Evolutionary conservation across 2,113 vertebrate species (phyloP), one percentile per base, ranked within the genome.

Genomic region (Dipodomys ordii): DNA sequence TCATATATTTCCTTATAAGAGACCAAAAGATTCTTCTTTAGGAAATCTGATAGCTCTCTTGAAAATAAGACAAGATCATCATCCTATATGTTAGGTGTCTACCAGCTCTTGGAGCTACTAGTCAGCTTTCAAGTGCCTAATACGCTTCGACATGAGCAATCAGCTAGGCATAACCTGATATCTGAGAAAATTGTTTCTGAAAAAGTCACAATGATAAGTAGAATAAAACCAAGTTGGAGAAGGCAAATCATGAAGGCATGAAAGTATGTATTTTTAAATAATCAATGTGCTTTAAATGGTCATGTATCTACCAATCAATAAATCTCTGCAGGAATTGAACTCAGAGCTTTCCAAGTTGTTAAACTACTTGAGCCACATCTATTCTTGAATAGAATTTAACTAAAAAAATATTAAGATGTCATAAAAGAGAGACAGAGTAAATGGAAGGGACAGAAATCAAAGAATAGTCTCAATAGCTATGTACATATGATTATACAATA

Each of bases 381-480:
- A 18, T 87, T 93, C 30, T 76, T 92, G 27, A 89, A 72, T 32
- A 93, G 49, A 60, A 83, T 88, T 88, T 64, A 87, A 19, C 39
- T 49, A 94, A 77, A 12, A 12, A 82, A 69, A 39, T 4, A 88
- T 35, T 57, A 83, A 20, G 67, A 83, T 91, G 3, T 35, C 72
- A 20, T 49, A 82, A 77, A 90, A n/a, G 39, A 67, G 0, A 62
- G 57, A 90, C 35, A 81, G 46, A 53, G 25, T 89, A 93, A 91
- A 91, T 1, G 25, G 60, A 49, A 80, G 28, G 8, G 44, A 44
- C 60, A 91, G 67, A 94, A 94, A 89, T 88, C 35, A 68, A 68
- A 89, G 23, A 44, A 39, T 30, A 74, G 81, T 90, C 87, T 49
- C 49, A 49, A 49, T 49, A 49, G 49, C 49, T 12, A 49, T 49